phyloP scores from a whole-genome alignment of 2,888 invertebrate species.

The Apamea epomidion region DNA sequence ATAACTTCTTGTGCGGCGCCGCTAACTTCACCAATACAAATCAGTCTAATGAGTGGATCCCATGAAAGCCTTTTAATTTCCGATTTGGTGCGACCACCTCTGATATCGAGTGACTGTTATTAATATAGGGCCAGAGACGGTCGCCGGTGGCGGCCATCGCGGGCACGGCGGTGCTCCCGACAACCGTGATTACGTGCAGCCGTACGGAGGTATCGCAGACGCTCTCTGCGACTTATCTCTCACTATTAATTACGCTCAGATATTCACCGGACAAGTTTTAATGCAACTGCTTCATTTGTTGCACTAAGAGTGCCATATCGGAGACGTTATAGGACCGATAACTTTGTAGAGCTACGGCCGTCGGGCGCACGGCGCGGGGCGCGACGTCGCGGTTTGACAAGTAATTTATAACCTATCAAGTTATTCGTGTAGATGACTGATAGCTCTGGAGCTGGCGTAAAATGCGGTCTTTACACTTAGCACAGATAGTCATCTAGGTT shows the following conservation, averaged over 20 bases:
- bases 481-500: constrained; percentile 81
- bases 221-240: constrained; percentile 86
- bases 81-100: constrained; percentile 87
- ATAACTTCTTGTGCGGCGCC: constrained; percentile 86
- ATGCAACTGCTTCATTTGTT: constrained; percentile 90
- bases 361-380: constrained; percentile 56
- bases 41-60: constrained; percentile 88
- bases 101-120: constrained; percentile 88
- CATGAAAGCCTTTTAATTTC: constrained; percentile 90
- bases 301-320: constrained; percentile 87
- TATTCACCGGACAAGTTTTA: constrained; percentile 89
- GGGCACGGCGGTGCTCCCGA: constrained; percentile 81
- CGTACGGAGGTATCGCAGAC: constrained; percentile 80
- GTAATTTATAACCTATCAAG: constrained; percentile 69
- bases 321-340: constrained; percentile 84
- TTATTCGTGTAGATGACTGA: constrained; percentile 76
- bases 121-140: constrained; percentile 84
- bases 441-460: constrained; percentile 73
- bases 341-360: constrained; percentile 83
- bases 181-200: constrained; percentile 83
- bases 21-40: constrained; percentile 83
- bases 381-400: constrained; percentile 66
- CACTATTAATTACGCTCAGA: constrained; percentile 89
- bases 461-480: constrained; percentile 77
- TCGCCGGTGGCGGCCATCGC: constrained; percentile 71